Base-by-base conservation (phyloP, 1,140 invertebrate genomes). In the Drusus annulatus region DNA sequence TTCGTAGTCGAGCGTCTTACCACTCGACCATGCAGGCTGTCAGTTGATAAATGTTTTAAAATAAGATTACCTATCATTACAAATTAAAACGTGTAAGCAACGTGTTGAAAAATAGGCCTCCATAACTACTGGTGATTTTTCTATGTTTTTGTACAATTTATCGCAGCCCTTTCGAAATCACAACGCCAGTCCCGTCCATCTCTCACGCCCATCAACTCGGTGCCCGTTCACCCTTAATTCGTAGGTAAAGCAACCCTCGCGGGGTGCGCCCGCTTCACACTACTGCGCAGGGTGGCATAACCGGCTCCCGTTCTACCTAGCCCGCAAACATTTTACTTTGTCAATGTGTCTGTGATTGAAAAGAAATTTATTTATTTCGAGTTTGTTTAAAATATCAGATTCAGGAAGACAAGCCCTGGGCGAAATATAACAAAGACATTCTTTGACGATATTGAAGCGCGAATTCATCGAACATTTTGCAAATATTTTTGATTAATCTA, bases 161-260 rank as follows among this genome's bases (percentile, higher is more conserved):
- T 71, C 50, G 68, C 21, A 45, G 36, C 50, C 31, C 31, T 71
- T 71, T 7, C 63, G n/a, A 45, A 50, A 45, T 50, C n/a, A 71
- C 31, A 71, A 51, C 31, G 15, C 25, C 25, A 25, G 25, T 15
- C 62, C 21, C 31, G 74, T 82, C 74, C 78, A 83, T 83, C 81
- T 83, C 81, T 83, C 76, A 75, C 81, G 76, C 73, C 78, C 81
- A 79, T 83, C 81, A 80, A 28, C 60, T 69, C 60, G 65, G 50
- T 68, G 77, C 52, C 81, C 7, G 58, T 69, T 54, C 58, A 19
- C 58, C 76, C 74, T 83, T 83, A 83, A 83, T 83, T 83, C 80
- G 76, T 79, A 79, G 56, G 76, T 54, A 83, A 82, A 83, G 78
- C 81, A 80, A 83, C 74, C 31, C 36, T 45, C 36, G 19, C 31